Conservation (phyloP, 2,888 invertebrate genomes). For the Habroteleia sp. region DNA sequence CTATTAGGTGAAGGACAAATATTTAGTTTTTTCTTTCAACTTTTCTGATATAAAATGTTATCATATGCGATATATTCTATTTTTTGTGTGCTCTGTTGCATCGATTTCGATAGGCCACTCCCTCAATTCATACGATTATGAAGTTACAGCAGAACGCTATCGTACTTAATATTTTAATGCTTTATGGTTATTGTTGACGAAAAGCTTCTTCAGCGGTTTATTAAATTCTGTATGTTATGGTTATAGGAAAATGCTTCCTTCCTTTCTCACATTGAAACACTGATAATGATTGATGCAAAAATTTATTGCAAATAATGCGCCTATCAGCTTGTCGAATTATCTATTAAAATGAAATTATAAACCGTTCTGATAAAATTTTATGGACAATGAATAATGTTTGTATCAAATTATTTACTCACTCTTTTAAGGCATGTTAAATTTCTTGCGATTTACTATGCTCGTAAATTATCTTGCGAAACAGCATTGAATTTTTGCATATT, state of each 20-base stretch:
- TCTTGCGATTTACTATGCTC: conserved; percentile 14
- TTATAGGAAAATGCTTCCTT: conserved; percentile 28
- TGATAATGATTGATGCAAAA: conserved; percentile 14
- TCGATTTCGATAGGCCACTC: conserved; percentile 60
- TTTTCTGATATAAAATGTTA: conserved; percentile 22
- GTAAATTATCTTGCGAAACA: conserved; percentile 28
- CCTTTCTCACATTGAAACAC: conserved; percentile 1
- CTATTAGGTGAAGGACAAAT: too few species aligned
- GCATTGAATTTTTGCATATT: conserved; percentile 19
- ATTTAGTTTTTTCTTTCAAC: too few species aligned
- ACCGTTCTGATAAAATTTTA: conserved; percentile 1
- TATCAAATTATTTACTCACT: background rate
- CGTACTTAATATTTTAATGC: conserved; percentile 70
- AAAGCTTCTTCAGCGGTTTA: conserved; percentile 35
- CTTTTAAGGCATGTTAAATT: conserved; percentile 13
- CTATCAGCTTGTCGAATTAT: background rate
- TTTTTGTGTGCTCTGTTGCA: conserved; percentile 6
- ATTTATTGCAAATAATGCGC: conserved; percentile 1
- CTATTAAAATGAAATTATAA: background rate
- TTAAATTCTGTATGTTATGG: conserved; percentile 20
- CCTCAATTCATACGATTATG: conserved; percentile 73
- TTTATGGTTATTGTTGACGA: conserved; percentile 63
- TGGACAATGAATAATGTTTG: conserved; percentile 5
- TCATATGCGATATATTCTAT: conserved; percentile 4
- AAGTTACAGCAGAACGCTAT: conserved; percentile 68